A percentile compares a stretch with the other conserved stretches of the same genome.
phyloP scores from a whole-genome alignment of 1,140 invertebrate species.

The Hypothenemus hampei region DNA sequence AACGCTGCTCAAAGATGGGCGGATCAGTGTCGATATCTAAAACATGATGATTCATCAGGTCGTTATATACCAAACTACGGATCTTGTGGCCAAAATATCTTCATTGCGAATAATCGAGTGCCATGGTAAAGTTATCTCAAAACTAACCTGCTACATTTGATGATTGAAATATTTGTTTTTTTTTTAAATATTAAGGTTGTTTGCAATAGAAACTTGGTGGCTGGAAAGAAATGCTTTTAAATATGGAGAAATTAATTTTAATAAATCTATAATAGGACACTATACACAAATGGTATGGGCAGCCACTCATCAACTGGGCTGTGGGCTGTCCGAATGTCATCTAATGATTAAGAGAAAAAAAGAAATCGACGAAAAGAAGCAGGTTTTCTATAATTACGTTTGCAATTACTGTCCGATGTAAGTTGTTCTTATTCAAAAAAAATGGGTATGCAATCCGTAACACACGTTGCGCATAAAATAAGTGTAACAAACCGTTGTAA shows the following conservation, averaged over 20 bases:
- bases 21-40: slow-evolving; percentile 61
- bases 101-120: slow-evolving; percentile 71
- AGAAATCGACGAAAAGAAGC: slow-evolving; percentile 45
- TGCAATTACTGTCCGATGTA: slow-evolving; percentile 84
- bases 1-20: slow-evolving; percentile 70
- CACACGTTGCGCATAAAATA: neutral
- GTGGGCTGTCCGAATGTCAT: slow-evolving; percentile 67
- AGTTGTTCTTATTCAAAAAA: slow-evolving; percentile 41
- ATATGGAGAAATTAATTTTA: slow-evolving; percentile 60
- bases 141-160: neutral
- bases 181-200: slow-evolving; percentile 64
- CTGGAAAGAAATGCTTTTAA: slow-evolving; percentile 70
- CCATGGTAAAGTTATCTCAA: slow-evolving; percentile 60
- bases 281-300: slow-evolving; percentile 85
- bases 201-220: slow-evolving; percentile 75
- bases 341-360: slow-evolving; percentile 35
- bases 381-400: slow-evolving; percentile 74
- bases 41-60: slow-evolving; percentile 64
- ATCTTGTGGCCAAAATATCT: slow-evolving; percentile 77
- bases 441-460: neutral
- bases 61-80: slow-evolving; percentile 64
- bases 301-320: slow-evolving; percentile 70
- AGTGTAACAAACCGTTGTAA: neutral
- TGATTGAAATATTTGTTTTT: neutral
- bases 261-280: slow-evolving; percentile 65